Conservation (phyloP, 1,140 invertebrate species). For the Octopus sinensis region DNA sequence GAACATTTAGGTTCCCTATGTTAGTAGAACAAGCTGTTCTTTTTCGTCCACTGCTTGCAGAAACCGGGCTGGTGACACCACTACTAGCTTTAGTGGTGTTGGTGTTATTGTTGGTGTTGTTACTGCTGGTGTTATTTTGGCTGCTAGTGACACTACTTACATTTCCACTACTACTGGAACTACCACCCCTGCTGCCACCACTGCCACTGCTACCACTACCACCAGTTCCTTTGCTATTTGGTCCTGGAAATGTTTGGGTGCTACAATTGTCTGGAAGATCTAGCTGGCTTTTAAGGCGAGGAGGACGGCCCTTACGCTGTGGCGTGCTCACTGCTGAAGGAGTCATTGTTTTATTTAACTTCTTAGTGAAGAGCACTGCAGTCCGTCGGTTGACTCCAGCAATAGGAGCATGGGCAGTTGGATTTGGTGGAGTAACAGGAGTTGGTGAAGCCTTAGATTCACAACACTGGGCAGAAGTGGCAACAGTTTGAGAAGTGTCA, state of each 20-base stretch:
- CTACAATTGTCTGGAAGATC: conserved; percentile 32
- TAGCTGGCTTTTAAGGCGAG: conserved; percentile 22
- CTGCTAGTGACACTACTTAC: conserved; percentile 39
- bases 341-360: conserved; percentile 57
- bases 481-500: conserved; percentile 7
- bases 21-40: conserved; percentile 42
- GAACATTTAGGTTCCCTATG: conserved; percentile 26
- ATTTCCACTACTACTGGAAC: conserved; percentile 35
- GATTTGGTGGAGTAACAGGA: conserved; percentile 28
- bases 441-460: conserved; percentile 30
- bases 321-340: conserved; percentile 20
- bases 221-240: conserved; percentile 23
- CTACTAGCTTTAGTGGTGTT: conserved; percentile 35
- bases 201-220: background rate
- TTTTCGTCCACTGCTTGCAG: conserved; percentile 36
- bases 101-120: background rate
- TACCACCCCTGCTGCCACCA: background rate
- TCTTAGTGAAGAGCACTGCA: conserved; percentile 78
- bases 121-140: conserved; percentile 39
- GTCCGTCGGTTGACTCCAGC: conserved; percentile 76
- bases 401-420: conserved; percentile 37
- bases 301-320: conserved; percentile 30
- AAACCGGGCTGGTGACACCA: conserved; percentile 34
- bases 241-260: conserved; percentile 34
- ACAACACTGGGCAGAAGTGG: conserved; percentile 22